Conservation (phyloP, 2,888 invertebrate species). For the Netelia fuscicornis region DNA sequence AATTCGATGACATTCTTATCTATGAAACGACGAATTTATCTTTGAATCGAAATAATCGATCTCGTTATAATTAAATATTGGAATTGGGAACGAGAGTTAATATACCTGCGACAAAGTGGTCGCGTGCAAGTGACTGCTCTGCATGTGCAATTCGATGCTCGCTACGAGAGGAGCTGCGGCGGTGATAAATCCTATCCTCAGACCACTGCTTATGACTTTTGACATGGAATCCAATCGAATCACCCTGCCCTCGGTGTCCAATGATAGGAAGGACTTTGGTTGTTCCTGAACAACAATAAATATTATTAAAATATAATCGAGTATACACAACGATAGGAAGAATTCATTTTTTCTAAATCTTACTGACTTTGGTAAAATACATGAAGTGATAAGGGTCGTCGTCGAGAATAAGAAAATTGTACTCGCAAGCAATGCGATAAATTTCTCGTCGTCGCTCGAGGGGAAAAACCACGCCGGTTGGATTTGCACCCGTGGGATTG, state of each 20-base stretch:
- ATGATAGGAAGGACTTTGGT: conserved; percentile 89
- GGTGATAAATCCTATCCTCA: conserved; percentile 91
- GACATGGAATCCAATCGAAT: conserved; percentile 92
- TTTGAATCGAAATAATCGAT: not conserved
- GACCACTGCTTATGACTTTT: conserved; percentile 90
- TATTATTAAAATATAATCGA: not conserved
- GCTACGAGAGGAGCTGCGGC: conserved; percentile 89
- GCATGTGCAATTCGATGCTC: conserved; percentile 89
- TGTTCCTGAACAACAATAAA: conserved; percentile 83
- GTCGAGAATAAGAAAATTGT: conserved; percentile 92
- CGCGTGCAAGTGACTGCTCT: conserved; percentile 89
- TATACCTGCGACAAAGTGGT: conserved; percentile 88
- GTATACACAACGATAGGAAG: conserved; percentile 12
- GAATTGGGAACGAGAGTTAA: not conserved
- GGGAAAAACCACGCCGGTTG: conserved; percentile 90
- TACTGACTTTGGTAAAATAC: conserved; percentile 88
- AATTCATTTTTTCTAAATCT: not conserved
- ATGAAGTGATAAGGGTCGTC: conserved; percentile 94
- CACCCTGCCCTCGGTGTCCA: conserved; percentile 92
- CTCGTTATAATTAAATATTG: not conserved
- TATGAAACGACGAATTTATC: not conserved
- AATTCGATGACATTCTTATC: not conserved
- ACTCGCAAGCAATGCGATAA: conserved; percentile 91
- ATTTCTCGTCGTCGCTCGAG: conserved; percentile 89
- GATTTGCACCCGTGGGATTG: conserved; percentile 92